Evolutionary conservation across 2,113 vertebrate species (phyloP).

Genomic region (Vicugna pacos): DNA sequence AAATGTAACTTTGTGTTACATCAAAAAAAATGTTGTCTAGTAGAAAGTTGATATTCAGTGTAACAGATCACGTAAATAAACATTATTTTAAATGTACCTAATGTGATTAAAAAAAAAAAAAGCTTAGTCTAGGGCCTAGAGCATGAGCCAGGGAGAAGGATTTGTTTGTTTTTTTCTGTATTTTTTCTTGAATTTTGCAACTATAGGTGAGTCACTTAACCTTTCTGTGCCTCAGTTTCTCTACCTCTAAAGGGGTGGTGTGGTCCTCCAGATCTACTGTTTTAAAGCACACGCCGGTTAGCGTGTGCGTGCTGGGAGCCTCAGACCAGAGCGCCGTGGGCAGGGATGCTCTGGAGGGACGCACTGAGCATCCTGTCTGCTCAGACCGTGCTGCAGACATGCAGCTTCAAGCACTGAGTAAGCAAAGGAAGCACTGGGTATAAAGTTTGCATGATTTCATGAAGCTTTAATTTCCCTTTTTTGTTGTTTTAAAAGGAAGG

Average conservation of each 20-base stretch:
- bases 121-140: slow-evolving; percentile 16
- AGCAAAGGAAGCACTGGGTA: slow-evolving; percentile 64
- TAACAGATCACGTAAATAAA: slow-evolving; percentile 78
- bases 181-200: slow-evolving; percentile 66
- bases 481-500: slow-evolving; percentile 59
- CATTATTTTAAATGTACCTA: slow-evolving; percentile 66
- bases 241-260: slow-evolving; percentile 71
- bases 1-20: slow-evolving; percentile 55
- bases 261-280: background rate
- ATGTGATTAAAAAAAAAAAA: background rate
- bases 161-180: slow-evolving; percentile 47
- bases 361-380: background rate
- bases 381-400: background rate
- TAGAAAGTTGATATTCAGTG: slow-evolving; percentile 65
- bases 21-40: slow-evolving; percentile 68
- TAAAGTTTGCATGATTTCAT: slow-evolving; percentile 51
- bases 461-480: slow-evolving; percentile 75
- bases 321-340: background rate
- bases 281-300: background rate
- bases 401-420: slow-evolving; percentile 70
- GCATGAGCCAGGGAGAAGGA: background rate
- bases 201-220: slow-evolving; percentile 59
- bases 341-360: background rate
- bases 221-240: slow-evolving; percentile 81
- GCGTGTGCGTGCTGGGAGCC: background rate